phyloP scores from a whole-genome alignment of 2,797 vertebrate genomes.

The Lycodopsis pacificus region DNA sequence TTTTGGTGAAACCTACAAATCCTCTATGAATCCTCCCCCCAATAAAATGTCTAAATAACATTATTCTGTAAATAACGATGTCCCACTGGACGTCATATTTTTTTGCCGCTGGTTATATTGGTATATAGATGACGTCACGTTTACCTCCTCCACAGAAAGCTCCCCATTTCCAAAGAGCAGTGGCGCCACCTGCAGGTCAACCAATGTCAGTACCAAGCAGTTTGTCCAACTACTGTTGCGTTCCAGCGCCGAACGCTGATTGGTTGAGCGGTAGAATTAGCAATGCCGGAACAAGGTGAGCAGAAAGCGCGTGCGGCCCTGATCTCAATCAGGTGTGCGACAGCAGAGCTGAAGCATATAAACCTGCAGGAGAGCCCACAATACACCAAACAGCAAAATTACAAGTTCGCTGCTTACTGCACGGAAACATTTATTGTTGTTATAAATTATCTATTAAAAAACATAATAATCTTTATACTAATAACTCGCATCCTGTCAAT shows the following conservation, averaged over 20 bases:
- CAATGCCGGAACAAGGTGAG: not conserved
- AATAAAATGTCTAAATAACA: not conserved
- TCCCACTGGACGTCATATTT: not conserved
- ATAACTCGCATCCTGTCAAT: not conserved
- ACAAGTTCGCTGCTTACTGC: not conserved
- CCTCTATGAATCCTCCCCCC: not conserved
- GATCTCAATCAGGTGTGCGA: not conserved
- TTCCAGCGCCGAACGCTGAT: not conserved
- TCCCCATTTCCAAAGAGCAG: not conserved
- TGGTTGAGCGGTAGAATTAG: not conserved
- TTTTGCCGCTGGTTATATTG: not conserved
- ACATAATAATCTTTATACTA: not conserved
- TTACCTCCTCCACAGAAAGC: too few species aligned
- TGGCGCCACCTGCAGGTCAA: constrained; percentile 51
- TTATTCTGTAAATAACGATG: not conserved
- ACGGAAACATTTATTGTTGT: not conserved
- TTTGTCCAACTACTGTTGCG: accelerated
- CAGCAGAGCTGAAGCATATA: not conserved
- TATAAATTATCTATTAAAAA: not conserved
- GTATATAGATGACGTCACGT: not conserved
- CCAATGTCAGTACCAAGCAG: accelerated
- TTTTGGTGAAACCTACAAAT: not conserved
- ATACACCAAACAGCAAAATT: not conserved
- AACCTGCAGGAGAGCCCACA: not conserved
- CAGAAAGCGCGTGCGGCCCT: not conserved